Evolutionary conservation across 2,113 vertebrate species (phyloP), one percentile per base, ranked within the genome.

Genomic region (Engystomops pustulosus): DNA sequence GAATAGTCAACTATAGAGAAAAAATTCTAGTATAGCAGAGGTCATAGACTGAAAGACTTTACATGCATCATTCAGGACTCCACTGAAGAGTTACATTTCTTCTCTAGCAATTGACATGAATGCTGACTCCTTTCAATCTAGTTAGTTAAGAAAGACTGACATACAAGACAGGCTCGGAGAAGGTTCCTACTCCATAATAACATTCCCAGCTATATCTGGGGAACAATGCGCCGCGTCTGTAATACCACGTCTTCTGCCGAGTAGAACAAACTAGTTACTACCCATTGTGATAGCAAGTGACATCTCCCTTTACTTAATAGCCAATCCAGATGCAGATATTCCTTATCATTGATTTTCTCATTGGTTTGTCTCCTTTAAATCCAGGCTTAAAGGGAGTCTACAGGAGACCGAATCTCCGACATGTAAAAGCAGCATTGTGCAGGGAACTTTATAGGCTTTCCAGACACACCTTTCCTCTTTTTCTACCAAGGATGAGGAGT

Each of bases 231-330:
- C 74, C 0, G 18, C 8, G 45, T 9, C 45, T n/a, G 18, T n/a
- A 49, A 53, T 76, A 30, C 47, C 30, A 18, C 30, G 3, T 47
- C 10, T 32, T 53, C 72, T 53, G 25, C 47, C 3, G 18, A 4
- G 25, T 51, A 76, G 72, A 76, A n/a, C 45, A 76, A 76, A 76
- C 72, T 23, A 51, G 45, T 15, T 53, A 53, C 47, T 76, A 77
- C 30, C n/a, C 32, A 55, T 17, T 49, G 32, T 18, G 32, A 51
- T 78, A 36, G 32, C 38, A 32, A 58, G 32, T 38, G 18, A 32
- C 45, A 51, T 49, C 27, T 10, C 47, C 10, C 27, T 12, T 15
- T 74, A 7, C 6, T 20, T 75, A 75, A 75, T 51, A 49, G 27
- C 15, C 47, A 38, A 18, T n/a, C 12, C 30, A 32, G 4, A 77